Conservation (phyloP, 1,140 invertebrate genomes). For the Pogonomyrmex californicus region DNA sequence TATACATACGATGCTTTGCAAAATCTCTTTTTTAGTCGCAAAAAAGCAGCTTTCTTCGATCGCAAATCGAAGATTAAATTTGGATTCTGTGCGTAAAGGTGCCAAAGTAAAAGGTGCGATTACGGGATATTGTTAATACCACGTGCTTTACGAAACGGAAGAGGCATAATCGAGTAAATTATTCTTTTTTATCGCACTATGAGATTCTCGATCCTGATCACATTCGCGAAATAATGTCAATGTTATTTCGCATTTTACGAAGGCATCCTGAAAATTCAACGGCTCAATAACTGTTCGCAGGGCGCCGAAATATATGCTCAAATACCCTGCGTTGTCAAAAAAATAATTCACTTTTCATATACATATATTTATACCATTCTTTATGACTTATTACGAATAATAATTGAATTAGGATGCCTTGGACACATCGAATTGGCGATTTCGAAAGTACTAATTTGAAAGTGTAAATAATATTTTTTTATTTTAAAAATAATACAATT, state of each 20-base stretch:
- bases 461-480: not conserved
- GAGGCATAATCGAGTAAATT: conserved; percentile 66
- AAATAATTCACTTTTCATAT: conserved; percentile 11
- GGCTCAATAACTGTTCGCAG: conserved; percentile 50
- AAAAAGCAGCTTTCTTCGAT: conserved; percentile 35
- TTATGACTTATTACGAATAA: conserved; percentile 43
- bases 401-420: conserved; percentile 31
- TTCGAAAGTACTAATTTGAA: conserved; percentile 14
- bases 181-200: conserved; percentile 63
- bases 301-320: conserved; percentile 40
- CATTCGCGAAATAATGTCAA: not conserved
- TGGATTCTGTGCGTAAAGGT: conserved; percentile 72
- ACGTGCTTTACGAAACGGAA: conserved; percentile 39
- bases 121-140: conserved; percentile 25
- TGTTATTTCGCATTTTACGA: conserved; percentile 73
- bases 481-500: conserved; percentile 29
- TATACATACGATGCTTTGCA: conserved; percentile 44
- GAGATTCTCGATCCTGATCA: conserved; percentile 28
- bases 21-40: conserved; percentile 13
- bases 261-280: conserved; percentile 67
- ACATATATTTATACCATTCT: conserved; percentile 52
- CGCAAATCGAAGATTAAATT: conserved; percentile 39
- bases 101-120: conserved; percentile 83
- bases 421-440: conserved; percentile 29
- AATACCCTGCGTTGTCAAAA: not conserved